These are phyloP conservation scores for Ceyx erithaca DNA, from an alignment of 2,797 vertebrate genomes.

Conservation along the genomic window DNA sequence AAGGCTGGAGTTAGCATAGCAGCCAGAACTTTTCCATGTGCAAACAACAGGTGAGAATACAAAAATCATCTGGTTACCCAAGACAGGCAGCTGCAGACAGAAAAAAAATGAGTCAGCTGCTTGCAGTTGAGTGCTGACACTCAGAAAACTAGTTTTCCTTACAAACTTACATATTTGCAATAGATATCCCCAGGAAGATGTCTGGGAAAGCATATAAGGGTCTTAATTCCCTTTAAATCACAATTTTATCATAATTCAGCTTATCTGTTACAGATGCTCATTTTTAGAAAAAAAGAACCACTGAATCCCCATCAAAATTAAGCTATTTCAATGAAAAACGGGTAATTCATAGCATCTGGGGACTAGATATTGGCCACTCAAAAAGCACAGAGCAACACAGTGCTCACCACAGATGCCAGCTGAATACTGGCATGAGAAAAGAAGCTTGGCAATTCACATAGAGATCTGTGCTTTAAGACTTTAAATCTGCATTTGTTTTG, in stretches of 20 bases:
- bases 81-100: background rate
- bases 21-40: background rate
- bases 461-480: background rate
- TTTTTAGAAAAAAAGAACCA: background rate
- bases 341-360: background rate
- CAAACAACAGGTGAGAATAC: conserved; percentile 54
- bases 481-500: background rate
- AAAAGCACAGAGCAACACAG: background rate
- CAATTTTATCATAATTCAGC: background rate
- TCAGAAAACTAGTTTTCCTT: conserved; percentile 15
- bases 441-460: background rate
- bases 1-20: background rate
- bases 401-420: background rate
- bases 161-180: background rate
- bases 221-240: background rate
- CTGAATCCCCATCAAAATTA: background rate
- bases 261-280: conserved; percentile 29
- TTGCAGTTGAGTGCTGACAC: background rate
- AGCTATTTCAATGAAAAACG: background rate
- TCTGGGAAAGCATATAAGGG: conserved; percentile 3
- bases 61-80: conserved; percentile 29
- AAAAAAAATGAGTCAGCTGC: conserved; percentile 5
- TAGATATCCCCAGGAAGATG: conserved; percentile 1
- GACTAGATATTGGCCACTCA: background rate
- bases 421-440: background rate